Evolutionary conservation across 2,113 vertebrate genomes (phyloP).

Genomic region (Dermatemys mawii): DNA sequence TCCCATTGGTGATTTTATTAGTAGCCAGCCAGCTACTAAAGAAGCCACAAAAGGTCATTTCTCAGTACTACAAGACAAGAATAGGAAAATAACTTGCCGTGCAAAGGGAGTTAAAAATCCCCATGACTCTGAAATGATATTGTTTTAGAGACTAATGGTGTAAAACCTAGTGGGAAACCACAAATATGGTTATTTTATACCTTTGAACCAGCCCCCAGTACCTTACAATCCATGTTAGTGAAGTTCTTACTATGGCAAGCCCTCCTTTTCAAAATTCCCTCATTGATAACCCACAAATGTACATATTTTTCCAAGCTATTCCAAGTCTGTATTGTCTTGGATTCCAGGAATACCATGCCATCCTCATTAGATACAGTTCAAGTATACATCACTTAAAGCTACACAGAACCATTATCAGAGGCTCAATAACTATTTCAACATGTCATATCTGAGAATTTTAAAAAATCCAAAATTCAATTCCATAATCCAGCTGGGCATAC

Average conservation of each 20-base stretch:
- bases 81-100: background rate
- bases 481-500: accelerated
- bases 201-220: background rate
- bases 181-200: background rate
- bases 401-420: background rate
- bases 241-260: background rate
- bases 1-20: background rate
- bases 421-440: background rate
- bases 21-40: conserved; percentile 12
- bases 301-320: background rate
- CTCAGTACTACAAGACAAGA: background rate
- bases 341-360: background rate
- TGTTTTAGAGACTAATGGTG: background rate
- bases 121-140: background rate
- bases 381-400: background rate
- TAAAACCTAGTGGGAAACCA: background rate
- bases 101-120: background rate
- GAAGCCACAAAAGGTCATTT: background rate
- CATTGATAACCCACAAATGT: background rate
- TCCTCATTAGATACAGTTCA: background rate
- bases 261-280: background rate
- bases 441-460: background rate
- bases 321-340: background rate
- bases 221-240: background rate
- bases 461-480: background rate